phyloP scores from a whole-genome alignment of 2,797 vertebrate species.

The Yasuhikotakia modesta region DNA sequence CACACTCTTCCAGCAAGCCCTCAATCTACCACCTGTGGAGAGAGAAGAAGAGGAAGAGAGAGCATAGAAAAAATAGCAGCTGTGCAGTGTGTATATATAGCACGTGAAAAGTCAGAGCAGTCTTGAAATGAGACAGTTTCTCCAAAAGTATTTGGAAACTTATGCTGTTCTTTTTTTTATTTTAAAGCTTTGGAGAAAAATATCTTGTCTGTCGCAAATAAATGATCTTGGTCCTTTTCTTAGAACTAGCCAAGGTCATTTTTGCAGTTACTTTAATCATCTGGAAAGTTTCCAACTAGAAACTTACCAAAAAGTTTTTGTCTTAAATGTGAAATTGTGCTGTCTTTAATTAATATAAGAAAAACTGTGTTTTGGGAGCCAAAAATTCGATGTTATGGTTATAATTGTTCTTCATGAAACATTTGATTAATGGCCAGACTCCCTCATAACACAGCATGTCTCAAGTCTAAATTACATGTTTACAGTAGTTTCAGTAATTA shows the following conservation, averaged over 20 bases:
- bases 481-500: background rate
- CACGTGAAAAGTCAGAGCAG: slow-evolving; percentile 3
- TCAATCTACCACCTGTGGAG: slow-evolving; percentile 57
- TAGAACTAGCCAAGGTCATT: no score
- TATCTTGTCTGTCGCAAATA: background rate
- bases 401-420: background rate
- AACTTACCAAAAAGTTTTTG: no score
- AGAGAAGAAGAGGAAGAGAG: slow-evolving; percentile 50
- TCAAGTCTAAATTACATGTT: background rate
- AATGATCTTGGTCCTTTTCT: background rate
- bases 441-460: background rate
- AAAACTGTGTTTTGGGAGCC: no score
- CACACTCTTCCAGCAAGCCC: slow-evolving; percentile 28
- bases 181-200: background rate
- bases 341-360: no score
- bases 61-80: slow-evolving; percentile 57
- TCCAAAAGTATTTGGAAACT: background rate
- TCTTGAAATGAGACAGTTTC: background rate
- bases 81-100: slow-evolving; percentile 17
- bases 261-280: background rate
- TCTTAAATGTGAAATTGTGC: no score
- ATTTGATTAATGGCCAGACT: background rate
- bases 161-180: background rate
- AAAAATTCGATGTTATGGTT: background rate
- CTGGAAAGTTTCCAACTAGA: background rate